phyloP scores from a whole-genome alignment of 1,140 invertebrate genomes.

The Melitaea cinxia region DNA sequence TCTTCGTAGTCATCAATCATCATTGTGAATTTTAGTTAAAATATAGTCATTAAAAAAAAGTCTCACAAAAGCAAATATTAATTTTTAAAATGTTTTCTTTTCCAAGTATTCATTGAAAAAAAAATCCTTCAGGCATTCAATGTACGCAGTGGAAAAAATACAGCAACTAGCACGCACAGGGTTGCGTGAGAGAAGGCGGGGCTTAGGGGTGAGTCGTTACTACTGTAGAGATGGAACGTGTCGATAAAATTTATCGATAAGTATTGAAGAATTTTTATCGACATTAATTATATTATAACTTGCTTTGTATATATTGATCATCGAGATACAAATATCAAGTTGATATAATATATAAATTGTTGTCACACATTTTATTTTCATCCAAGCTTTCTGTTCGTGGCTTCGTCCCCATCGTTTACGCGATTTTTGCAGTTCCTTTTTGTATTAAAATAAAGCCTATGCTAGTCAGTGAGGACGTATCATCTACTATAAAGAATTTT shows the following conservation, averaged over 20 bases:
- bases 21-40: neutral
- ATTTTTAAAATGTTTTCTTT: neutral
- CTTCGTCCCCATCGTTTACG: no score
- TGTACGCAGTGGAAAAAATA: slow-evolving; percentile 14
- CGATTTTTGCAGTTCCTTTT: no score
- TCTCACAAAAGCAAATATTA: no score
- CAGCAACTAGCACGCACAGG: slow-evolving; percentile 26
- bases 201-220: slow-evolving; percentile 51
- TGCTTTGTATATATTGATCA: neutral
- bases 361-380: no score
- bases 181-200: slow-evolving; percentile 53
- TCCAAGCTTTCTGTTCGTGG: no score
- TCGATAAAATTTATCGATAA: slow-evolving; percentile 37
- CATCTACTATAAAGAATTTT: no score
- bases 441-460: no score
- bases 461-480: no score
- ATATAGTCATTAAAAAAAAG: neutral
- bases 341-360: no score
- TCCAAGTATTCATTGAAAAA: slow-evolving; percentile 2
- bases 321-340: no score
- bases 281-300: neutral
- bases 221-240: slow-evolving; percentile 36
- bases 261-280: neutral
- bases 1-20: no score
- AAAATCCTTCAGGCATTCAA: neutral